These are phyloP conservation scores for Colletes collaris DNA, from an alignment of 2,888 invertebrate species.

Conservation along the genomic window DNA sequence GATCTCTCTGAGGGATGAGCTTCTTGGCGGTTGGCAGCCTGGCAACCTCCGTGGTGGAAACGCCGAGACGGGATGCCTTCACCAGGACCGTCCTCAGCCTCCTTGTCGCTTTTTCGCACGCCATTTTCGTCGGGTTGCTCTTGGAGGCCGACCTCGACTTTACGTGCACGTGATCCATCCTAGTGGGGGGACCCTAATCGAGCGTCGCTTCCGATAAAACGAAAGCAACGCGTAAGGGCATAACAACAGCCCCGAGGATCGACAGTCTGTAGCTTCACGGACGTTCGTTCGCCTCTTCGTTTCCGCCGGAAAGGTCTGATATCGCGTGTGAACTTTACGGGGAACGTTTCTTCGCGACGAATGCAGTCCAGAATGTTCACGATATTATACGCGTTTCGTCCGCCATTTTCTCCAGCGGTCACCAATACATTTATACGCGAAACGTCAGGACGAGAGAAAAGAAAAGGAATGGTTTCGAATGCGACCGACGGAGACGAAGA, in stretches of 20 bases:
- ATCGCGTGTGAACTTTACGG: neutral
- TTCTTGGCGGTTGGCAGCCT: conserved; percentile 76
- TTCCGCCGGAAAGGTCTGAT: no score
- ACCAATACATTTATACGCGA: conserved; percentile 67
- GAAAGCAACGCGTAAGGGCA: conserved; percentile 15
- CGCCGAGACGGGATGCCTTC: conserved; percentile 79
- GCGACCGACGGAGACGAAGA: conserved; percentile 1
- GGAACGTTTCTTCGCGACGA: neutral
- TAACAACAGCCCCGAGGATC: neutral
- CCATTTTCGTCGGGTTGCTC: conserved; percentile 78
- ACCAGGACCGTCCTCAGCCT: conserved; percentile 77
- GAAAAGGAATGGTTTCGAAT: conserved; percentile 29
- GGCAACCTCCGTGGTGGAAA: conserved; percentile 77
- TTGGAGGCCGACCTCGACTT: conserved; percentile 75
- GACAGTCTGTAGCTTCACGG: neutral
- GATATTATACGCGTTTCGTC: conserved; percentile 57
- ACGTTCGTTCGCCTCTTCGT: neutral
- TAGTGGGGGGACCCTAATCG: neutral
- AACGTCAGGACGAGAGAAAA: conserved; percentile 47
- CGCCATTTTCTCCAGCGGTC: no score
- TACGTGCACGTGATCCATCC: conserved; percentile 78
- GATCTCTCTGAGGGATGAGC: conserved; percentile 79
- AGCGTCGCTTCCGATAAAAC: neutral
- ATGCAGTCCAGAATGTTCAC: conserved; percentile 32
- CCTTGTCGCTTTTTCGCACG: conserved; percentile 79